These are phyloP conservation scores for Siniperca knerii DNA, from an alignment of 2,113 vertebrate genomes.

Conservation along the genomic window DNA sequence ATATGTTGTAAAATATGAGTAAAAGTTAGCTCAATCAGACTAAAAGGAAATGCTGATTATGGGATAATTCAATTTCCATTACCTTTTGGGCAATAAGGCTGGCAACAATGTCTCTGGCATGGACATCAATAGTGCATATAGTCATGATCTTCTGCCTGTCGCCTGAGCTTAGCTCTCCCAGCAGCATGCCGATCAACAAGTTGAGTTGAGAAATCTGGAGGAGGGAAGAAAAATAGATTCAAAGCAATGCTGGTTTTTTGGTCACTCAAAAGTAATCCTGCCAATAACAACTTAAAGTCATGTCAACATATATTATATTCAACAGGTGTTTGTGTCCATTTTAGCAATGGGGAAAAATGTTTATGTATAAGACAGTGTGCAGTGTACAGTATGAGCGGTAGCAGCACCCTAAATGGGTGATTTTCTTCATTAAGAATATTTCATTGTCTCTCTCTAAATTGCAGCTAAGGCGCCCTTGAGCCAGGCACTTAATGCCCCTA, in stretches of 20 bases:
- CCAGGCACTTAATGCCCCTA: too few relatives aligned
- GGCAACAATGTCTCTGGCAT: conserved; percentile 86
- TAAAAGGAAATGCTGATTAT: background rate
- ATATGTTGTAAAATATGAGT: background rate
- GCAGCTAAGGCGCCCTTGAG: too few relatives aligned
- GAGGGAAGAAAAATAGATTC: background rate
- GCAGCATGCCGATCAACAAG: conserved; percentile 83
- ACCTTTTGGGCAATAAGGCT: conserved; percentile 88
- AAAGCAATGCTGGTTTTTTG: background rate
- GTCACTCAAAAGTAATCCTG: too few relatives aligned
- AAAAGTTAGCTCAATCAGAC: background rate
- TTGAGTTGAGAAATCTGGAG: conserved; percentile 87
- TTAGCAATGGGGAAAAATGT: too few relatives aligned
- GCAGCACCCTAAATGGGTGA: too few relatives aligned
- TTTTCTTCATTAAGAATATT: too few relatives aligned
- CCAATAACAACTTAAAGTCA: too few relatives aligned
- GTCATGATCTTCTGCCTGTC: conserved; percentile 90
- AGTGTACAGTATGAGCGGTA: too few relatives aligned
- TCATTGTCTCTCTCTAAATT: too few relatives aligned
- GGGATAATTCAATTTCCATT: background rate
- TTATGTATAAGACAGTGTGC: too few relatives aligned
- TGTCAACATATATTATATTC: too few relatives aligned
- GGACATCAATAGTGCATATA: conserved; percentile 87
- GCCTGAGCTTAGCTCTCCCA: conserved; percentile 85
- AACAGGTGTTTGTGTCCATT: too few relatives aligned